These are phyloP conservation scores for Palythoa grandiflora DNA, from an alignment of 92 coral and sea anemone genomes.

Conservation along the genomic window DNA sequence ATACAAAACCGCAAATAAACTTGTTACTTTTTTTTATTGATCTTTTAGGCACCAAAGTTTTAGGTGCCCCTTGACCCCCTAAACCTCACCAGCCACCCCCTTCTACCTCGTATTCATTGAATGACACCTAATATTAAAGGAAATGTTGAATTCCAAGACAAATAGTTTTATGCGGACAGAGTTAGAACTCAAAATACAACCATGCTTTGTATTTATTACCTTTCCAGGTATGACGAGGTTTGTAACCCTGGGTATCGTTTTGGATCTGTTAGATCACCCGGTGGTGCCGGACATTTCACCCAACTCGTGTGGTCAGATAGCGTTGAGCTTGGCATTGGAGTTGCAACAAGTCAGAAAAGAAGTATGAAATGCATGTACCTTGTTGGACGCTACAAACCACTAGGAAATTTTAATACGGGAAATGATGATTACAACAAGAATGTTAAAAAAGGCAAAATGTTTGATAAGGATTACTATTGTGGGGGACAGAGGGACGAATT, in stretches of 20 bases:
- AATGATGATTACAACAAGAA: slow-evolving; percentile 65
- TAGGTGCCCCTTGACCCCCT: too few species aligned
- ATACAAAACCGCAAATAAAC: too few species aligned
- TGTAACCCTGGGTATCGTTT: slow-evolving; percentile 66
- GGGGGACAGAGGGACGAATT: not conserved
- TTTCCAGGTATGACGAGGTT: slow-evolving; percentile 78
- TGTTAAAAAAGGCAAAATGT: slow-evolving; percentile 64
- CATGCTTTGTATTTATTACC: not conserved
- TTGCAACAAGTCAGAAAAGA: slow-evolving; percentile 51
- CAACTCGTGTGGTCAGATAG: slow-evolving; percentile 84
- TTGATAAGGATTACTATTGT: slow-evolving; percentile 7
- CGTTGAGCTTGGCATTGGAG: slow-evolving; percentile 80
- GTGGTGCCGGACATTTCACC: slow-evolving; percentile 80
- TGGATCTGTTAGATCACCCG: slow-evolving; percentile 58
- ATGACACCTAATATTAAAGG: too few species aligned
- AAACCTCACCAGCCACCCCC: too few species aligned
- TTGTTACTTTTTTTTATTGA: too few species aligned
- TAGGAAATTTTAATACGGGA: slow-evolving; percentile 65
- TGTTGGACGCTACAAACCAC: slow-evolving; percentile 76
- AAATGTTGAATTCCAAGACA: too few species aligned
- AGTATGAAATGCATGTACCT: slow-evolving; percentile 73
- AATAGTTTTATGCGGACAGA: too few species aligned
- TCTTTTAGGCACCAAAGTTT: too few species aligned
- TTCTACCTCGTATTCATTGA: too few species aligned
- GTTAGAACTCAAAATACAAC: too few species aligned